phyloP scores from a whole-genome alignment of 2,797 vertebrate species.

The Sternotherus odoratus region DNA sequence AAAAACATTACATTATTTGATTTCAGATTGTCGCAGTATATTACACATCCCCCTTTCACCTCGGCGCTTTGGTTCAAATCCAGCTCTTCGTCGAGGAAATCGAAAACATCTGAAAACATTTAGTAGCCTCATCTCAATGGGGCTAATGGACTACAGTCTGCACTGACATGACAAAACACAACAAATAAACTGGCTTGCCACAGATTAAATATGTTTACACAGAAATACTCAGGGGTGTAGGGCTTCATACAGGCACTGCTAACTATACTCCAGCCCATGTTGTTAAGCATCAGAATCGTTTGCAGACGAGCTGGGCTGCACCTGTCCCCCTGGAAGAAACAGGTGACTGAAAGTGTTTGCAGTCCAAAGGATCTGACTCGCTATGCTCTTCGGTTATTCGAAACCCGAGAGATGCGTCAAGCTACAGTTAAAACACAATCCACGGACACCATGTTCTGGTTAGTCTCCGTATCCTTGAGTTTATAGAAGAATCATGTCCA shows the following conservation, averaged over 20 bases:
- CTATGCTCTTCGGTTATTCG: slow-evolving; percentile 68
- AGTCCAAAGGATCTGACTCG: slow-evolving; percentile 3
- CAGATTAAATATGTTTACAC: slow-evolving; percentile 78
- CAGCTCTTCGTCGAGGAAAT: slow-evolving; percentile 81
- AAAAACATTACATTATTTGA: slow-evolving; percentile 87
- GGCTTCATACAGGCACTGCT: slow-evolving; percentile 57
- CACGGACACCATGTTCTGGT: slow-evolving; percentile 33
- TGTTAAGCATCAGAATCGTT: slow-evolving; percentile 56
- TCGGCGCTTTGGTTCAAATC: slow-evolving; percentile 83
- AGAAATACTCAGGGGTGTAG: slow-evolving; percentile 75
- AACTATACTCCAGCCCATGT: slow-evolving; percentile 1
- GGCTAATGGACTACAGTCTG: slow-evolving; percentile 73
- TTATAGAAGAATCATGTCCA: slow-evolving; percentile 46
- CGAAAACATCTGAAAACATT: slow-evolving; percentile 84
- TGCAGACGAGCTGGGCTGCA: slow-evolving; percentile 67
- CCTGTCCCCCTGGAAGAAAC: slow-evolving; percentile 62
- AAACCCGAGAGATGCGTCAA: slow-evolving; percentile 60
- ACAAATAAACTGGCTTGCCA: slow-evolving; percentile 79
- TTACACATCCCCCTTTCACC: slow-evolving; percentile 86
- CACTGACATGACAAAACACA: slow-evolving; percentile 78
- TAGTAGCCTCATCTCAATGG: slow-evolving; percentile 76
- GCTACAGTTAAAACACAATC: slow-evolving; percentile 69
- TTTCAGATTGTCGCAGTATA: slow-evolving; percentile 86
- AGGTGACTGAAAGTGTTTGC: slow-evolving; percentile 60
- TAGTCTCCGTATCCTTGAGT: slow-evolving; percentile 45